Conservation (phyloP, 2,888 invertebrate genomes). For the Agonopterix alstromeriana region DNA sequence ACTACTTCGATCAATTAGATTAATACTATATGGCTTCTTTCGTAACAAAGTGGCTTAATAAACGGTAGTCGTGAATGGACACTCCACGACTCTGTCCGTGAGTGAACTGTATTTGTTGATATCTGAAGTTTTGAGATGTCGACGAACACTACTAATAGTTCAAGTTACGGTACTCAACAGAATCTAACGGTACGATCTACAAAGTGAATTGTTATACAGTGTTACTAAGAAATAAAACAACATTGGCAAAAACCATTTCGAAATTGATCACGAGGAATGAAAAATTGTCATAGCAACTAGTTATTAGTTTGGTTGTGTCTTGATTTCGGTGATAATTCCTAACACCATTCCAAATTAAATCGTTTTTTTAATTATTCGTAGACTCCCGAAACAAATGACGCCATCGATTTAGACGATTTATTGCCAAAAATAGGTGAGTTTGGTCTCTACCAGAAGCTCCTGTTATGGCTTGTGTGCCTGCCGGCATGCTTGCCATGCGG, state of each 20-base stretch:
- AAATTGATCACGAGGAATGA: no score
- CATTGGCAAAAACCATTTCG: no score
- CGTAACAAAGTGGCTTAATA: slow-evolving; percentile 40
- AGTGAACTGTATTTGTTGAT: neutral
- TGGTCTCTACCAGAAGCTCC: slow-evolving; percentile 90
- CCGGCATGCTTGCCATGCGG: slow-evolving; percentile 94
- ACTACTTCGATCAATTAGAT: slow-evolving; percentile 63
- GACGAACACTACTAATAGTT: slow-evolving; percentile 33
- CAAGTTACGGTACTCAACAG: slow-evolving; percentile 34
- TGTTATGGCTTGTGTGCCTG: slow-evolving; percentile 90
- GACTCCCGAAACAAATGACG: slow-evolving; percentile 31
- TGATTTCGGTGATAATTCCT: no score
- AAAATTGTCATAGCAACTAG: no score
- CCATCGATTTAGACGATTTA: slow-evolving; percentile 89
- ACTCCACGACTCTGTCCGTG: slow-evolving; percentile 10
- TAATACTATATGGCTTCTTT: slow-evolving; percentile 59
- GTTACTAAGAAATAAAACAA: no score
- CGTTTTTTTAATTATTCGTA: no score
- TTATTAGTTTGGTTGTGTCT: no score
- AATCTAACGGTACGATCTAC: slow-evolving; percentile 37
- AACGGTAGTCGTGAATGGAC: slow-evolving; percentile 33
- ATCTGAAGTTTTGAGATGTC: slow-evolving; percentile 17
- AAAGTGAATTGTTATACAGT: neutral
- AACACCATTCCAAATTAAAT: no score
- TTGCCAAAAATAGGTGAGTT: slow-evolving; percentile 92